Evolutionary conservation across 2,888 invertebrate species (phyloP).

Genomic region (Diarsia rubi): DNA sequence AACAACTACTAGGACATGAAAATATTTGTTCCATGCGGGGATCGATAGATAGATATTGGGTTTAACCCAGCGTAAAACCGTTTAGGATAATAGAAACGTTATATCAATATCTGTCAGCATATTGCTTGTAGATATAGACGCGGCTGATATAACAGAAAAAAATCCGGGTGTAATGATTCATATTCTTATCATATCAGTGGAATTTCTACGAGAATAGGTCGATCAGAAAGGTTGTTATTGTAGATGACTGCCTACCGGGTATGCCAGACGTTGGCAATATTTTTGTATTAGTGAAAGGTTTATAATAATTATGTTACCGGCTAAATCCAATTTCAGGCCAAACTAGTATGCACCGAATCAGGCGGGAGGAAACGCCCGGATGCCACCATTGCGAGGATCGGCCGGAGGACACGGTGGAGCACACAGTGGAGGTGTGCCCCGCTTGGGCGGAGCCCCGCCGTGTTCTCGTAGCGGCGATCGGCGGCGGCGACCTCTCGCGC

Average conservation of each 20-base stretch:
- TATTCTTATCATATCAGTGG: conserved; percentile 1
- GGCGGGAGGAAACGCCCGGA: too few species aligned
- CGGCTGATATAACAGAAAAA: neutral
- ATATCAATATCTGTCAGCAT: conserved; percentile 10
- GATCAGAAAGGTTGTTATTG: neutral
- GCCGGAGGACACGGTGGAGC: too few species aligned
- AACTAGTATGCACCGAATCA: too few species aligned
- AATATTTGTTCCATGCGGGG: too few species aligned
- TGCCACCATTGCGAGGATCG: too few species aligned
- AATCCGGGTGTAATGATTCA: neutral
- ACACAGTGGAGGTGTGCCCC: too few species aligned
- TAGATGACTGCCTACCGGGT: neutral
- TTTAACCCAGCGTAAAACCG: conserved; percentile 9
- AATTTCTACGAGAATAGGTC: neutral
- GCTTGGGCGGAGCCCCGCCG: too few species aligned
- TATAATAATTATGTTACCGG: neutral
- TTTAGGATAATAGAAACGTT: conserved; percentile 5
- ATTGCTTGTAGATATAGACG: conserved; percentile 5
- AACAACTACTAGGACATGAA: too few species aligned
- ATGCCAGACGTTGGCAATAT: neutral
- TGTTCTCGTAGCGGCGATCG: too few species aligned
- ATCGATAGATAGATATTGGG: too few species aligned
- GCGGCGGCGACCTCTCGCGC: too few species aligned
- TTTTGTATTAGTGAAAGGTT: neutral
- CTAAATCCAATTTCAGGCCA: neutral